Evolutionary conservation across 2,888 invertebrate genomes (phyloP).

Genomic region (Fragum sueziense): DNA sequence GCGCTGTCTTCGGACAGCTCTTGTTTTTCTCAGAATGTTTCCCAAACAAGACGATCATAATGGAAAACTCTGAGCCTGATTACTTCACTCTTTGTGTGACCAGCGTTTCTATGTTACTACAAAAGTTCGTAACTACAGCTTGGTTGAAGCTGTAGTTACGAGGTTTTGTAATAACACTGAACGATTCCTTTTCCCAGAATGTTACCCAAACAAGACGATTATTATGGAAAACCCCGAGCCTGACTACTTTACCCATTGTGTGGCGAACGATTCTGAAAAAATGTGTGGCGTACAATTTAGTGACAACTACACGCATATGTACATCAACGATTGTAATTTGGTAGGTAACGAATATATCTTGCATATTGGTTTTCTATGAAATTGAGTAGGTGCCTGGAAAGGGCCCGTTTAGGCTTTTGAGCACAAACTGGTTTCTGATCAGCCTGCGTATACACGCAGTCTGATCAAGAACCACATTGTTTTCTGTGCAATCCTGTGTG

Average conservation of each 20-base stretch:
- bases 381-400: too few species aligned
- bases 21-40: slow-evolving; percentile 10
- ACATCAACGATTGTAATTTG: slow-evolving; percentile 4
- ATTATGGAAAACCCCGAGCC: slow-evolving; percentile 5
- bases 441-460: too few species aligned
- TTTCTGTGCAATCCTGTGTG: too few species aligned
- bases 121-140: too few species aligned
- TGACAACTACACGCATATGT: background rate
- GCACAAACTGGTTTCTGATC: too few species aligned
- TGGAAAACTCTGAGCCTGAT: background rate
- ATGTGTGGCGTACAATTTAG: background rate
- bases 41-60: background rate
- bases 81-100: background rate
- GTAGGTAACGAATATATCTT: too few species aligned
- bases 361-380: too few species aligned
- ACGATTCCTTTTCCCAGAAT: background rate
- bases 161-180: too few species aligned
- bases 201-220: slow-evolving; percentile 1
- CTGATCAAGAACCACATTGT: too few species aligned
- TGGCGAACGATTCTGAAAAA: background rate
- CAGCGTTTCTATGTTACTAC: background rate
- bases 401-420: too few species aligned
- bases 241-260: slow-evolving; percentile 2
- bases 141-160: too few species aligned
- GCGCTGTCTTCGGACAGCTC: too few species aligned